These are phyloP conservation scores for Rhincodon typus DNA, from an alignment of 2,797 vertebrate species.

Conservation along the genomic window DNA sequence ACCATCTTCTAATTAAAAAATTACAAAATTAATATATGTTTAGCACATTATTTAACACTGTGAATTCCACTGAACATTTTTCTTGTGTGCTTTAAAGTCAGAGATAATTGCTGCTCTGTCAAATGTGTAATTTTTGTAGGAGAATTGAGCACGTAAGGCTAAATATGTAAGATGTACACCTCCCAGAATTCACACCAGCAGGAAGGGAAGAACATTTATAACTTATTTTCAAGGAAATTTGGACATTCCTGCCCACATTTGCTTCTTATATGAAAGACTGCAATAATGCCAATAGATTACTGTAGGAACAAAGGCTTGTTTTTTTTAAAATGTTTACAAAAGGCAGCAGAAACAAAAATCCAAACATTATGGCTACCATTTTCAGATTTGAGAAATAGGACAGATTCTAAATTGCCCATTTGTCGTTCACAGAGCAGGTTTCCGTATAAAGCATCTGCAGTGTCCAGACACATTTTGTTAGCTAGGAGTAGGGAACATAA, in stretches of 20 bases:
- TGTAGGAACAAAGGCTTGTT: neutral
- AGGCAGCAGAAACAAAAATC: no score
- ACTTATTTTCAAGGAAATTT: neutral
- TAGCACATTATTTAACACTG: neutral
- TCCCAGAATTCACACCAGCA: neutral
- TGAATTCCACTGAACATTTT: neutral
- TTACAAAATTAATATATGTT: neutral
- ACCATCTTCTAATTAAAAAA: neutral
- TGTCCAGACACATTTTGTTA: no score
- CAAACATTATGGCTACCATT: no score
- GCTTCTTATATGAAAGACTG: neutral
- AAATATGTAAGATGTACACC: neutral
- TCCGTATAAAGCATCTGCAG: no score
- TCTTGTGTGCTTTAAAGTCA: neutral
- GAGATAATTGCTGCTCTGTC: neutral
- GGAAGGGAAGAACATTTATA: neutral
- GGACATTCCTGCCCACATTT: neutral
- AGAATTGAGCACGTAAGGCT: neutral
- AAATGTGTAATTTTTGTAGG: neutral
- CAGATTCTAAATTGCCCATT: no score
- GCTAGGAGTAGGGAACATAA: no score
- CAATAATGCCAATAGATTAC: neutral
- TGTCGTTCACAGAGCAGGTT: no score
- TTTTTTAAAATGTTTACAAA: no score
- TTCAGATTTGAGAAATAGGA: no score